Base-by-base conservation (phyloP, 1,140 invertebrate genomes). In the Aporrectodea caliginosa region DNA sequence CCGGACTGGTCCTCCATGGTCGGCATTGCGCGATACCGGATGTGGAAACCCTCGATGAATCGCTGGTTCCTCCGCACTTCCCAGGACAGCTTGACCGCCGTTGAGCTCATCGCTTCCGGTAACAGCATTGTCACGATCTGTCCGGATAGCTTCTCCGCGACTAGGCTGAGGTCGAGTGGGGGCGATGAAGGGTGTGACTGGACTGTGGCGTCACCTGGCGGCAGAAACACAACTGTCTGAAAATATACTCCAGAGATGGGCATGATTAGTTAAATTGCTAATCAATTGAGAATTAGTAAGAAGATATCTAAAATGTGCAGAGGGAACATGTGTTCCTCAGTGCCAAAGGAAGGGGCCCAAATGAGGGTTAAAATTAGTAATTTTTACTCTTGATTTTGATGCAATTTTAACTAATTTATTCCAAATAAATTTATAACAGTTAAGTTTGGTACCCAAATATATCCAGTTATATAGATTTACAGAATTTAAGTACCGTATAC, bases 31-130 rank as follows among this genome's bases (percentile, higher is more conserved):
- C 86, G 92, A 87, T 96, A 98, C 80, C 95, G 92, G 72, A 98
- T 93, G 85, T 98, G 97, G 29, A 97, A 93, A 16, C 97, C 96
- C 90, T 98, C 94, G 0, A 97, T 88, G 72, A 87, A 85, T 2
- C 88, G 83, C 58, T 85, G 82, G 58, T 85, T 83, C 78, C 87
- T 83, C 85, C 91, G 81, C 86, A 95, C 92, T 89, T 93, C 92
- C 95, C 95, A 97, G 77, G 91, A 91, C 82, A 97, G 90, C 88
- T 93, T 92, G 1, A 96, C 91, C 43, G 93, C 92, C 58, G 93
- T 94, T 1, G 94, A 94, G 78, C 92, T 93, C 79, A 94, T 89
- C 29, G 93, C 90, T 84, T 92, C 91, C 22, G 94, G 92, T 84
- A 94, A 92, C 82, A 91, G 91, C 73, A 96, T 89, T 81, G 93